Evolutionary conservation across 2,888 invertebrate genomes (phyloP).

Genomic region (Strigamia crassipes): DNA sequence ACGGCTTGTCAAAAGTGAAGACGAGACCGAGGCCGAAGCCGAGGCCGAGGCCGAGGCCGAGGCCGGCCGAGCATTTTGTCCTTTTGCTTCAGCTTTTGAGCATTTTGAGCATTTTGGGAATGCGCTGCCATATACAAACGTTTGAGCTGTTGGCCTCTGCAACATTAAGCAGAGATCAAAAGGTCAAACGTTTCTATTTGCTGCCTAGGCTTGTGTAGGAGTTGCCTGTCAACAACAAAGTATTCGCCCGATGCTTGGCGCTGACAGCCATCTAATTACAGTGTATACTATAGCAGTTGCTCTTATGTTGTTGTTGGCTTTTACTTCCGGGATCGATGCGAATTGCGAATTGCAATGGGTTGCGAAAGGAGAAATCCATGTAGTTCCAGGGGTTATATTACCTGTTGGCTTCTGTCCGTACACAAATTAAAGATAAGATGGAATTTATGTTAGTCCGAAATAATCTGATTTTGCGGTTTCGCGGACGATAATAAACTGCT

Average conservation of each 20-base stretch:
- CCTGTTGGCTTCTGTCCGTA: neutral
- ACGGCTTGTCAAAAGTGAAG: conserved; percentile 30
- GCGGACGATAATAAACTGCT: too few species aligned
- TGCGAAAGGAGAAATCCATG: conserved; percentile 7
- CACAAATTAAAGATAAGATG: too few species aligned
- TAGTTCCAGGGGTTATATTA: neutral
- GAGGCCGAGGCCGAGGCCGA: too few species aligned
- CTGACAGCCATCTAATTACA: conserved; percentile 34
- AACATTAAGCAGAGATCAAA: too few species aligned
- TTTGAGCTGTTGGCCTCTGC: neutral
- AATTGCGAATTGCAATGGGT: neutral
- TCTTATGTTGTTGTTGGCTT: conserved; percentile 7
- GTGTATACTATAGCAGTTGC: neutral
- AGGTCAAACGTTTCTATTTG: too few species aligned
- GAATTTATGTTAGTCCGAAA: too few species aligned
- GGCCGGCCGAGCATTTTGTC: conserved; percentile 10
- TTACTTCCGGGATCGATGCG: conserved; percentile 23
- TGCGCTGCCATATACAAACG: neutral
- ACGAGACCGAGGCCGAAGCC: too few species aligned
- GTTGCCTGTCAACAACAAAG: neutral
- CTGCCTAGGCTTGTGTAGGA: neutral
- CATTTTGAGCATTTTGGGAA: neutral
- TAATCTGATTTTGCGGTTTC: too few species aligned
- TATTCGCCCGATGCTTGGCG: neutral
- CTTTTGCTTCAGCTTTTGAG: neutral